Percentiles rank a stretch among this genome's conserved stretches.
Evolutionary conservation across 2,888 invertebrate genomes (phyloP).

Genomic region (Mechanitis messenoides): DNA sequence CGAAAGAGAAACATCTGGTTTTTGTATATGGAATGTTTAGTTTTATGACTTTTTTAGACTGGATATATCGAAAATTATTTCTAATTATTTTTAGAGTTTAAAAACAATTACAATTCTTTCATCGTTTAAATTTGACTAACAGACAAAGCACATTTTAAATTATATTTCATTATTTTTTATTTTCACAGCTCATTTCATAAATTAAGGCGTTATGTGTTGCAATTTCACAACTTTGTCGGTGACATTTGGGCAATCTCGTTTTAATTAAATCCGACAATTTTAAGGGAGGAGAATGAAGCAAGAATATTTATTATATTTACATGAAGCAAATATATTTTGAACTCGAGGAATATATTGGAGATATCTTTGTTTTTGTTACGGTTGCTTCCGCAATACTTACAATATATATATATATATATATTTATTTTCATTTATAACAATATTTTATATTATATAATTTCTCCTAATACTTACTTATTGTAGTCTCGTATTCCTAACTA

Average conservation of each 20-base stretch:
- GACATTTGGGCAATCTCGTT: conserved; percentile 17
- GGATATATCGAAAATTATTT: too few species aligned
- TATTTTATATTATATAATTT: too few species aligned
- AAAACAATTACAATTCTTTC: too few species aligned
- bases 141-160: too few species aligned
- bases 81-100: too few species aligned
- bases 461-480: too few species aligned
- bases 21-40: conserved; percentile 10
- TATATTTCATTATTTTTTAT: too few species aligned
- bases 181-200: too few species aligned
- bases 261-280: conserved; percentile 28
- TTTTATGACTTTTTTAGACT: neutral
- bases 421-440: neutral
- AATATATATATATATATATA: neutral
- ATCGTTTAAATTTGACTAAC: too few species aligned
- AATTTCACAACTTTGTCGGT: neutral
- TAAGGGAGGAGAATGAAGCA: conserved; percentile 22
- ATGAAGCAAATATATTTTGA: conserved; percentile 15
- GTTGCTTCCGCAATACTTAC: too few species aligned
- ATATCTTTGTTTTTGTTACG: neutral
- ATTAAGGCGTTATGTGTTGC: neutral
- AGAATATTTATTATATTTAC: conserved; percentile 22
- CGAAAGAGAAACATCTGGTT: conserved; percentile 18
- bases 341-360: too few species aligned
- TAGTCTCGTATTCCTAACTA: neutral